Base-by-base conservation (phyloP, 2,113 vertebrate genomes). In the Sakesphorus luctuosus region DNA sequence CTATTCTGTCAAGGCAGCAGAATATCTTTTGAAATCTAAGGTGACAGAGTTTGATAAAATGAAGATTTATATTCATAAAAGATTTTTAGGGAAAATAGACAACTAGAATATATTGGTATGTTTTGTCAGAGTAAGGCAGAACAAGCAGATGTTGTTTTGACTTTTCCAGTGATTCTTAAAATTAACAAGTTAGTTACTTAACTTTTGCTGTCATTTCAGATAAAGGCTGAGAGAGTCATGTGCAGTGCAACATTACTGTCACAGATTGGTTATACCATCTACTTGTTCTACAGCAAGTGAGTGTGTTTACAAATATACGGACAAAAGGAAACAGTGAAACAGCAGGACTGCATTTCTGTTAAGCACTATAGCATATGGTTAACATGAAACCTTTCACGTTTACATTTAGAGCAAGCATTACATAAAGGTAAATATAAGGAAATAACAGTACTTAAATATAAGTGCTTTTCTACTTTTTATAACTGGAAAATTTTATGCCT, bases 1-100 rank as follows among this genome's bases (percentile, higher is more conserved):
- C 46, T 96, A 82, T 93, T 92, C 49, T 84, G 77, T 80, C 93
- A 95, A 95, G 66, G 56, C 49, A 87, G 80, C 23, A 92, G 76
- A 74, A 83, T 84, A 82, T 87, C 55, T 68, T 83, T 67, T 77
- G 68, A 94, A 95, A 96, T 85, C 47, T 53, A 90, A 83, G 85
- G 14, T 44, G 47, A 78, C 36, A 40, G 46, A 84, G 33, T 92
- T 78, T 68, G 47, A 58, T 53, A 71, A 52, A 68, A 59, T 16
- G 46, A 91, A 71, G 20, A 47, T 79, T 94, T 91, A 83, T 77
- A 55, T 56, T 71, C 17, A 73, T 72, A 78, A 47, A 79, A n/a
- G 62, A 58, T 68, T 83, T 29, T 68, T 84, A 62, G 40, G 65
- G 38, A 84, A 81, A 92, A 96, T 5, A 65, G 84, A 75, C 31